Conservation (phyloP, 2,888 invertebrate species). For the Tinea trinotella region DNA sequence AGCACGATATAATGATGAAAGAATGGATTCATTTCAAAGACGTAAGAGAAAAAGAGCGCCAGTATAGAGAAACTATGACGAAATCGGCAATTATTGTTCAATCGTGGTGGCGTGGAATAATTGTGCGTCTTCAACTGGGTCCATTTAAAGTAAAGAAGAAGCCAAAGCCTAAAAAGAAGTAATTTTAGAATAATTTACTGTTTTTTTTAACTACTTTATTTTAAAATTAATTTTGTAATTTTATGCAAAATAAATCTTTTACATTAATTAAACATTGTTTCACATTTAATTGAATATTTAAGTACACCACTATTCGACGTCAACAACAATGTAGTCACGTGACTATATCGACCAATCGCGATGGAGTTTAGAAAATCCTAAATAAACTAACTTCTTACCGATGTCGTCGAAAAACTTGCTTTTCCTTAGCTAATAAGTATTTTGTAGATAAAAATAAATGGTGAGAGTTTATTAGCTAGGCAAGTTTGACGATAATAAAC, state of each 20-base stretch:
- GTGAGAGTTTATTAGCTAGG: conserved; percentile 1
- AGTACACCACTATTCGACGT: conserved; percentile 7
- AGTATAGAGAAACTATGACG: conserved; percentile 43
- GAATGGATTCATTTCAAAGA: conserved; percentile 47
- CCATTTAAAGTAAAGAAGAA: conserved; percentile 39
- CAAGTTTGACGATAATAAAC: conserved; percentile 5
- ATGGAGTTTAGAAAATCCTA: background rate
- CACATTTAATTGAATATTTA: background rate
- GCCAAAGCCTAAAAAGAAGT: conserved; percentile 27
- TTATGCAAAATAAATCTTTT: background rate
- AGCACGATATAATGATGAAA: conserved; percentile 36
- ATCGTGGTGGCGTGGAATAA: conserved; percentile 60
- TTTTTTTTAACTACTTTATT: background rate
- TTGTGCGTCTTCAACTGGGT: conserved; percentile 51
- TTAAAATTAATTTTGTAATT: conserved; percentile 1
- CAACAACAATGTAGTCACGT: conserved; percentile 3
- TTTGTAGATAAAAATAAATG: background rate
- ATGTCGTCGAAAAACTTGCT: conserved; percentile 1
- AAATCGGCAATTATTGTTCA: conserved; percentile 46
- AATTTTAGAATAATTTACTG: background rate
- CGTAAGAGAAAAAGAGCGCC: conserved; percentile 40
- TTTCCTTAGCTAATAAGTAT: background rate
- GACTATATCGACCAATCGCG: conserved; percentile 1
- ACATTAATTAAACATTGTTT: background rate
- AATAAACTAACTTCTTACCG: conserved; percentile 8